Evolutionary conservation across 1,140 invertebrate genomes (phyloP), one percentile per base, ranked within the genome.

Genomic region (Drosophila insularis): DNA sequence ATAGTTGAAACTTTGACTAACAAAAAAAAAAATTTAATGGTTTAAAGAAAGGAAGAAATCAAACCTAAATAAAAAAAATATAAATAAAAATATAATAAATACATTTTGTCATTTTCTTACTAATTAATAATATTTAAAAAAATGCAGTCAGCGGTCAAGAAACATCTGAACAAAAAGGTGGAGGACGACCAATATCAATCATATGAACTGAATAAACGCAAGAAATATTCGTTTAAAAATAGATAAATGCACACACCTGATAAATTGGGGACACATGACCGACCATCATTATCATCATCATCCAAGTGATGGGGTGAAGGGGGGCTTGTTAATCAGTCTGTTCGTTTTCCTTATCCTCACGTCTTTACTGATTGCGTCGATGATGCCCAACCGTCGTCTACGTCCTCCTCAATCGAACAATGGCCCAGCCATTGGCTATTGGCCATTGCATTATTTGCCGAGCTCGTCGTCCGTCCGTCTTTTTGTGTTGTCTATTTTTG

Each of bases 201-300:
- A 78, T 65, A 61, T 63, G 21, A 46, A 63, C 43, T 60, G 54
- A 59, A 53, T 21, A 46, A 50, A 35, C 7, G 35, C 35, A 37
- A 37, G 35, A n/a, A 11, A 50, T 72, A 27, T 43, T 37, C 17
- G 27, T 61, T 63, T 65, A 67, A 63, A 69, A 64, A 73, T 54
- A 65, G 60, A 56, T 17, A 35, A 63, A 89, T 74, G 68, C 84
- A 89, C 87, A 86, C 82, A 86, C 82, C 82, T 86, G 82, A 86
- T 89, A 87, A 87, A 86, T 77, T 77, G 80, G 79, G 79, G 79
- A 86, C 82, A 78, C 81, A 27, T 59, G 54, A 46, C 68, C 32
- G 19, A 56, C n/a, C n/a, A 32, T 27, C 27, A 27, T 27, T 5
- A 27, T 27, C 23, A 40, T 8, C 17, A 58, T 39, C 56, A 55